Base-by-base conservation (phyloP, 2,797 vertebrate genomes). In the Acanthopagrus latus region DNA sequence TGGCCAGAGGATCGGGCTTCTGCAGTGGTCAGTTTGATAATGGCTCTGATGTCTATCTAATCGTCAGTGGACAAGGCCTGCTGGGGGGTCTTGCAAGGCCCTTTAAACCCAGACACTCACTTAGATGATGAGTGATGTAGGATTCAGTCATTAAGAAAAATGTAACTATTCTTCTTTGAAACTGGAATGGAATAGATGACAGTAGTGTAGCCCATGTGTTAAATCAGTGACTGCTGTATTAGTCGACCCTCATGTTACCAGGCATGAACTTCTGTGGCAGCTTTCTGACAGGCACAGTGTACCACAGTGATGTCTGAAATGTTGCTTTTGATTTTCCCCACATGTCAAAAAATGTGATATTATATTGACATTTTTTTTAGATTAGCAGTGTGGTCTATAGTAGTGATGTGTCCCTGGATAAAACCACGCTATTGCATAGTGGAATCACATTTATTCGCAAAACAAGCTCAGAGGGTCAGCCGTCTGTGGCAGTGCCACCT, bases 401-500 rank as follows among this genome's bases (percentile, higher is more conserved):
- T 21, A 2, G 14, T 44, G 18, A 25, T 73, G 21, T 50, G 23
- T 52, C 18, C 8, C 27, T 29, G 6, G 62, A 54, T 18, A 56
- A 29, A 52, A 9, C 17, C 10, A 12, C 48, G 25, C 72, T 65
- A 17, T 38, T 46, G 12, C 14, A 43, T 3, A 20, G 43, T n/a
- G 20, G 17, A 54, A 12, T 20, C 0, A 7, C 4, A 72, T 46
- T 52, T 25, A 67, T 60, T 51, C 57, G 21, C 63, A 75, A 46
- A 59, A 25, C 0, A 0, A 43, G 17, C 21, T 64, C 59, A 38
- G 59, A 44, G 46, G 60, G 13, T 6, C 18, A 46, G 5, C 9
- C 8, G 23, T 33, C 68, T 71, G 20, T 27, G 3, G 60, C 63
- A 76, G 68, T 47, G 46, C 20, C 46, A 64, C 69, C 58, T 57